Conservation (phyloP, 2,888 invertebrate genomes). For the Pachliopta kotzebuea region DNA sequence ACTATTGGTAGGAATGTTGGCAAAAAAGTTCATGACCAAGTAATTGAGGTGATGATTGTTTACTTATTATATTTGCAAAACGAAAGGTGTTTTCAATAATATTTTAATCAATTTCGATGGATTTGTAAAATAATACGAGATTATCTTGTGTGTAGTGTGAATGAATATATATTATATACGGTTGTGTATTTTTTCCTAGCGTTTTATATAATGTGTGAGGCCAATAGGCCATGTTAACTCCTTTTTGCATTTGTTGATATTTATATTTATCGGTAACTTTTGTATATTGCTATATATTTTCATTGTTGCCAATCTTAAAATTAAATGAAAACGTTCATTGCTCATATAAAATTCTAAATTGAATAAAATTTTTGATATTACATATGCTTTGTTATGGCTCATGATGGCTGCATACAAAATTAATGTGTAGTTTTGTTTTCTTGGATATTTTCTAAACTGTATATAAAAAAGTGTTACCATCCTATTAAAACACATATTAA, state of each 20-base stretch:
- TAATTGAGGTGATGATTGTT: slow-evolving; percentile 2
- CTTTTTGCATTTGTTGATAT: slow-evolving; percentile 28
- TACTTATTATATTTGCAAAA: slow-evolving; percentile 15
- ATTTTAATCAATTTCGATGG: slow-evolving; percentile 16
- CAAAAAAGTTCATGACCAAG: slow-evolving; percentile 21
- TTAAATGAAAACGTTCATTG: slow-evolving; percentile 36
- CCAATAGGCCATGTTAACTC: slow-evolving; percentile 13
- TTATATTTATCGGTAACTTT: slow-evolving; percentile 39
- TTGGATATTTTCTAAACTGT: no score
- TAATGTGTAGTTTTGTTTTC: not conserved
- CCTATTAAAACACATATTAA: no score
- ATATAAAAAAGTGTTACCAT: no score
- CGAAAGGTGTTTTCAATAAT: slow-evolving; percentile 10
- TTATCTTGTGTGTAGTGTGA: slow-evolving; percentile 19
- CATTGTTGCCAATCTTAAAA: slow-evolving; percentile 69
- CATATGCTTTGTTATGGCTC: slow-evolving; percentile 25
- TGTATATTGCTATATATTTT: slow-evolving; percentile 54
- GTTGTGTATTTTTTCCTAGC: slow-evolving; percentile 39
- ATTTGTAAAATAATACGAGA: slow-evolving; percentile 28
- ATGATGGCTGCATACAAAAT: slow-evolving; percentile 22
- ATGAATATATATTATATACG: slow-evolving; percentile 33
- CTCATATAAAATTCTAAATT: slow-evolving; percentile 38
- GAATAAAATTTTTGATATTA: slow-evolving; percentile 30
- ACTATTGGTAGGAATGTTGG: slow-evolving; percentile 3
- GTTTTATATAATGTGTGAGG: slow-evolving; percentile 34